These are phyloP conservation scores for Dendroctonus valens DNA, from an alignment of 1,140 invertebrate genomes.

Conservation along the genomic window DNA sequence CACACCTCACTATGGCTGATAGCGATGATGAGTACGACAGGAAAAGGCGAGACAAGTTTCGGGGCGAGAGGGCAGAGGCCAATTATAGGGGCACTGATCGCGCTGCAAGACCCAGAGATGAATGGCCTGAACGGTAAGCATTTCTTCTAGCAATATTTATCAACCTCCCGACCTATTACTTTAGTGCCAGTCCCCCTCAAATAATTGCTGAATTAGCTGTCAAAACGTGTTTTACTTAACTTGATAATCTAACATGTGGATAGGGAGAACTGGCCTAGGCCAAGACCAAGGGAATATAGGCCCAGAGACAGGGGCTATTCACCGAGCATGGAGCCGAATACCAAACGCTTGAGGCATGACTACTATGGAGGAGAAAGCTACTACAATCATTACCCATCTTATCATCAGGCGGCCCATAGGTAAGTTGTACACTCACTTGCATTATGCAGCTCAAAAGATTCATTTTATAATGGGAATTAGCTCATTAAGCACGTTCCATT, in stretches of 20 bases:
- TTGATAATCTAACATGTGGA: neutral
- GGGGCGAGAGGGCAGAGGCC: conserved; percentile 79
- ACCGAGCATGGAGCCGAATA: conserved; percentile 76
- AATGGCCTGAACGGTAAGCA: conserved; percentile 69
- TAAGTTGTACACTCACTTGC: conserved; percentile 22
- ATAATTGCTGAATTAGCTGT: too few relatives aligned
- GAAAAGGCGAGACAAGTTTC: conserved; percentile 84
- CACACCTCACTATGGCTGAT: conserved; percentile 67
- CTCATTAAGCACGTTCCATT: neutral
- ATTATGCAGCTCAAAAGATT: too few relatives aligned
- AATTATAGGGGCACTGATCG: conserved; percentile 73
- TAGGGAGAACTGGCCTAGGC: conserved; percentile 62
- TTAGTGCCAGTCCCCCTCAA: too few relatives aligned
- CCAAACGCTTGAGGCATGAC: conserved; percentile 78
- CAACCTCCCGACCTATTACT: too few relatives aligned
- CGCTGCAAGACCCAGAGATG: conserved; percentile 68
- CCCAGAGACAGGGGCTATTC: conserved; percentile 63
- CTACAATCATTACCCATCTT: conserved; percentile 57
- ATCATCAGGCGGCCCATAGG: conserved; percentile 51
- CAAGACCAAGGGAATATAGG: conserved; percentile 65
- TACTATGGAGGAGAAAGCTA: conserved; percentile 49
- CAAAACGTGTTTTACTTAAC: too few relatives aligned
- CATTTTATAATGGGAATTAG: neutral
- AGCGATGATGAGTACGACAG: conserved; percentile 90
- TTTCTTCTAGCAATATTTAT: too few relatives aligned